Evolutionary conservation across 2,888 invertebrate species (phyloP).

Genomic region (Andrena praecox): DNA sequence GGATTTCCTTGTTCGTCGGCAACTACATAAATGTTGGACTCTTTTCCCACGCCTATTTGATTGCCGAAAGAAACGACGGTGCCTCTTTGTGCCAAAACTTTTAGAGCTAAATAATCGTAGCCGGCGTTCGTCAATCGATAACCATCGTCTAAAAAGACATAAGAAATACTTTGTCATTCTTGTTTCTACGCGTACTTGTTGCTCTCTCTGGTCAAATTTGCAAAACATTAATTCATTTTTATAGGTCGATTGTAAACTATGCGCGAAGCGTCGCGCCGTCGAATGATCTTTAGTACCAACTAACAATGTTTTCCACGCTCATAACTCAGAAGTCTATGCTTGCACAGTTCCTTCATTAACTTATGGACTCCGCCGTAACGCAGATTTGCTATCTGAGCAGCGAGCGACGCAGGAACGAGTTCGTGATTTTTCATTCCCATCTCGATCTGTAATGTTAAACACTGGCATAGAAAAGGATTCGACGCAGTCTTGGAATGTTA

Average conservation of each 20-base stretch:
- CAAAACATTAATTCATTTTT: no score
- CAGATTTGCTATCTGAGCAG: conserved; percentile 96
- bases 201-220: neutral
- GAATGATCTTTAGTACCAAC: conserved; percentile 86
- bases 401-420: conserved; percentile 95
- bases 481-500: no score
- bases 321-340: conserved; percentile 95
- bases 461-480: neutral
- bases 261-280: neutral
- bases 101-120: conserved; percentile 98
- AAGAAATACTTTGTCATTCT: neutral
- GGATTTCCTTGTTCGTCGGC: conserved; percentile 92
- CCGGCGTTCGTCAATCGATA: conserved; percentile 97
- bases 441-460: conserved; percentile 90
- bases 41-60: conserved; percentile 99
- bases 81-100: conserved; percentile 92
- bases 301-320: conserved; percentile 97
- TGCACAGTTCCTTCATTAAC: conserved; percentile 94
- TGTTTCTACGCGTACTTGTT: neutral
- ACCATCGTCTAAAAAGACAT: conserved; percentile 91
- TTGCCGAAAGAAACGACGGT: conserved; percentile 96
- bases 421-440: conserved; percentile 99
- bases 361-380: conserved; percentile 97
- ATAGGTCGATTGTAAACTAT: no score
- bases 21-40: conserved; percentile 98